Base-by-base conservation (phyloP, 2,888 invertebrate genomes). In the Apamea crenata region DNA sequence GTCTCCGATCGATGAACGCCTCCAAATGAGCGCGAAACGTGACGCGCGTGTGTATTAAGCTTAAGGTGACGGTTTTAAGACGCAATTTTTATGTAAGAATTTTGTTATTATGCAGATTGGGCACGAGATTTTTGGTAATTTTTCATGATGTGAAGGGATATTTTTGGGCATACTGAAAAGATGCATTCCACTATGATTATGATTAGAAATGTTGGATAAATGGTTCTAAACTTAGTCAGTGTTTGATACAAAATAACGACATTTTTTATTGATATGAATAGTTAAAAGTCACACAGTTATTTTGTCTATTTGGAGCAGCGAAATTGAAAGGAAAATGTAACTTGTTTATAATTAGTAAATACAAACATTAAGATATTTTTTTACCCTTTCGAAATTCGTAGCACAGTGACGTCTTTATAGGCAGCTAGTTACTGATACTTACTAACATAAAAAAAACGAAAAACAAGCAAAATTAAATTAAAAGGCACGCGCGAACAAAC, bases 1-100 rank as follows among this genome's bases (percentile, higher is more conserved):
- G 96, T 96, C 96, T 96, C 94, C 96, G 96, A 97, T 97, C 96
- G 96, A 96, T 97, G 96, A 94, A 94, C 93, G 95, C 94, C 94
- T 94, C 93, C 95, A 96, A 96, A 96, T 96, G 96, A 96, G 96
- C 94, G 95, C 88, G 92, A 92, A 92, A 96, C 96, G 96, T 96
- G 96, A 95, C 95, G 94, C 95, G 96, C 93, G 96, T 96, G 95
- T 95, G 96, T 95, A 96, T 94, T 94, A 93, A 94, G 94, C 95
- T 94, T 94, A 95, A 96, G 94, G 95, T 95, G 94, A 93, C 93
- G 92, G 91, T 91, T 93, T 92, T 91, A 90, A 91, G 89, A 78
- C 82, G 83, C 73, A 71, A 86, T 87, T 90, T 90, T 89, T 89
- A 85, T 87, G 77, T 84, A 82, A 84, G 77, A 85, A 84, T 81